These are phyloP conservation scores for Paralvinella palmiformis DNA, from an alignment of 1,140 invertebrate genomes.

Conservation along the genomic window DNA sequence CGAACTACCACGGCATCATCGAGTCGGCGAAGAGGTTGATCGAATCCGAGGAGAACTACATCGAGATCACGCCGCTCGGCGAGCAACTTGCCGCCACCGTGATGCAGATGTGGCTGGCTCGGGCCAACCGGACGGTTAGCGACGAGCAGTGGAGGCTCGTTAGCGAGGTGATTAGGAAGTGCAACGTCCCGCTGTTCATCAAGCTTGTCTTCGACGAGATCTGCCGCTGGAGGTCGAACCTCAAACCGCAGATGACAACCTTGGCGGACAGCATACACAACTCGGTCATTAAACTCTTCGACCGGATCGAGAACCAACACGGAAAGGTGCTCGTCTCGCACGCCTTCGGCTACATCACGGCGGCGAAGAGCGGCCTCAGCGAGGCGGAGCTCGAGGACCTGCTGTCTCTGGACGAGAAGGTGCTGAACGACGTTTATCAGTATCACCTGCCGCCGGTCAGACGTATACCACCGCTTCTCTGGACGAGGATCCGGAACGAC, in stretches of 20 bases:
- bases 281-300: conserved; percentile 31
- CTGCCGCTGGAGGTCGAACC: conserved; percentile 93
- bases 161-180: conserved; percentile 80
- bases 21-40: conserved; percentile 73
- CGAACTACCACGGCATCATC: conserved; percentile 43
- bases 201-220: conserved; percentile 85
- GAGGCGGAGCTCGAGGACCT: conserved; percentile 22
- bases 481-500: conserved; percentile 21
- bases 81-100: conserved; percentile 88
- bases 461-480: conserved; percentile 20
- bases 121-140: conserved; percentile 64
- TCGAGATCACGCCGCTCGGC: conserved; percentile 52
- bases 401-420: conserved; percentile 18
- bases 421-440: conserved; percentile 62
- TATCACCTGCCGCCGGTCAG: conserved; percentile 22
- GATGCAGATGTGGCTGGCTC: conserved; percentile 90
- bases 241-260: conserved; percentile 62
- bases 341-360: conserved; percentile 19
- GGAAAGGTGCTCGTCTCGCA: conserved; percentile 20
- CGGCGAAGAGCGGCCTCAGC: conserved; percentile 14
- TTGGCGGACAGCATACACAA: conserved; percentile 11
- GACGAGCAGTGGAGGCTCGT: conserved; percentile 81
- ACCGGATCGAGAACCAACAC: conserved; percentile 20
- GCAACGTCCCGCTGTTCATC: conserved; percentile 93
- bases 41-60: conserved; percentile 81